These are phyloP conservation scores for Tribolium castaneum DNA, from an alignment of 1,140 invertebrate species.

Conservation along the genomic window DNA sequence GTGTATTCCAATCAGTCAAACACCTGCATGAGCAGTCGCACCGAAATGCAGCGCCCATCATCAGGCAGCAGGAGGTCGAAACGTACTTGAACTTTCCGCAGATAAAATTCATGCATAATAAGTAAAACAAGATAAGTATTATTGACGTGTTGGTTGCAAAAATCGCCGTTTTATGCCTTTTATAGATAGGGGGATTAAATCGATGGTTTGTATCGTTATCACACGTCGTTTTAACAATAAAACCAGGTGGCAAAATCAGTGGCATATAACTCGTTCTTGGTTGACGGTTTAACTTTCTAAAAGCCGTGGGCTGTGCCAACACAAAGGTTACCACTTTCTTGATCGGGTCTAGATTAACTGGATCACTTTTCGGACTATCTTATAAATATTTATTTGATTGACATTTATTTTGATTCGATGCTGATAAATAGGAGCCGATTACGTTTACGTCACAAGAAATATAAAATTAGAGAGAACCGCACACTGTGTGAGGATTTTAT, in stretches of 20 bases:
- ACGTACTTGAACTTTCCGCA: constrained; percentile 10
- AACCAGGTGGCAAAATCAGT: constrained; percentile 7
- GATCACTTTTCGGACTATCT: neutral
- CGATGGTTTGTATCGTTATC: neutral
- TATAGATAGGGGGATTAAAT: constrained; percentile 4
- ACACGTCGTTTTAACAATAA: neutral
- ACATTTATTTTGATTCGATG: neutral
- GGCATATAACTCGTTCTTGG: constrained; percentile 13
- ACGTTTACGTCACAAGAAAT: neutral
- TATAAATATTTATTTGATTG: no score
- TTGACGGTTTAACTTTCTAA: constrained; percentile 26
- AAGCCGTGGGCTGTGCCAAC: constrained; percentile 1
- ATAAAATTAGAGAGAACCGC: neutral
- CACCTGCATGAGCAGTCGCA: neutral
- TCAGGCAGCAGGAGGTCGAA: neutral
- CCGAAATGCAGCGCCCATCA: neutral
- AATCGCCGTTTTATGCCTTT: neutral
- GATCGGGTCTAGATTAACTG: neutral
- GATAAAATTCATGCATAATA: constrained; percentile 1
- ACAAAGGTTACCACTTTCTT: constrained; percentile 32
- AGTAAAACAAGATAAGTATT: neutral
- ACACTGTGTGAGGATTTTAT: neutral
- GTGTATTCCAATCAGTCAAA: neutral
- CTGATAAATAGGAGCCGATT: neutral
- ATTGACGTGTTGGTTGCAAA: neutral